Percentiles rank a stretch among this genome's conserved stretches.
These are phyloP conservation scores for Diplodus puntazzo DNA, from an alignment of 2,797 vertebrate genomes.

Conservation along the genomic window DNA sequence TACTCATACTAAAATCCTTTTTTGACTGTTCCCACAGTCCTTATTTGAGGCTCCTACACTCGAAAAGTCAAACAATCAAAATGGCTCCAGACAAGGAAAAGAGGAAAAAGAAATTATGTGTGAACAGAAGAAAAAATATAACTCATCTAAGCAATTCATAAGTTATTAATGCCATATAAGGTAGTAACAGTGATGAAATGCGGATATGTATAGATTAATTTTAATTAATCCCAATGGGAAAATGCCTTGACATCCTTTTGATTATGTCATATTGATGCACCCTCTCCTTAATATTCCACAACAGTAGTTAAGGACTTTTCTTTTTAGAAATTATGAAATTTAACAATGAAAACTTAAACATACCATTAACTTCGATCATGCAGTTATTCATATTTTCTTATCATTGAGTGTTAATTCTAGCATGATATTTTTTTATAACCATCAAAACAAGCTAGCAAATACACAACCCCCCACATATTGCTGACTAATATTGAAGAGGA, in stretches of 20 bases:
- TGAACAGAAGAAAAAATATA: background rate
- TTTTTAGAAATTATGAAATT: background rate
- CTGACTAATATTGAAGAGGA: background rate
- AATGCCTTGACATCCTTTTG: background rate
- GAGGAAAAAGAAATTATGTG: background rate
- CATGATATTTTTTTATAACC: background rate
- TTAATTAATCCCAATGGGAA: background rate
- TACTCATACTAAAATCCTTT: background rate
- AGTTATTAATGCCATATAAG: background rate
- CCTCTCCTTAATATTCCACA: background rate
- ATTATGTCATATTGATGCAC: background rate
- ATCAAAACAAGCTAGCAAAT: background rate
- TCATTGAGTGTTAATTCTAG: background rate
- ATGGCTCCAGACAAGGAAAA: background rate
- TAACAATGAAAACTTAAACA: background rate
- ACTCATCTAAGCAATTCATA: background rate
- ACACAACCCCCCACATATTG: background rate
- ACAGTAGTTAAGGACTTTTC: background rate
- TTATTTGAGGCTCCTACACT: background rate
- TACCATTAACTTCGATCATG: no score
- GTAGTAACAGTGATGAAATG: background rate
- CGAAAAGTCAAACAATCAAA: slow-evolving; percentile 13
- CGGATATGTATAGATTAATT: background rate
- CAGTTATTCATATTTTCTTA: background rate
- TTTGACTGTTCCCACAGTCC: background rate